Base-by-base conservation (phyloP, 1,140 invertebrate species). In the Carposina sasakii region DNA sequence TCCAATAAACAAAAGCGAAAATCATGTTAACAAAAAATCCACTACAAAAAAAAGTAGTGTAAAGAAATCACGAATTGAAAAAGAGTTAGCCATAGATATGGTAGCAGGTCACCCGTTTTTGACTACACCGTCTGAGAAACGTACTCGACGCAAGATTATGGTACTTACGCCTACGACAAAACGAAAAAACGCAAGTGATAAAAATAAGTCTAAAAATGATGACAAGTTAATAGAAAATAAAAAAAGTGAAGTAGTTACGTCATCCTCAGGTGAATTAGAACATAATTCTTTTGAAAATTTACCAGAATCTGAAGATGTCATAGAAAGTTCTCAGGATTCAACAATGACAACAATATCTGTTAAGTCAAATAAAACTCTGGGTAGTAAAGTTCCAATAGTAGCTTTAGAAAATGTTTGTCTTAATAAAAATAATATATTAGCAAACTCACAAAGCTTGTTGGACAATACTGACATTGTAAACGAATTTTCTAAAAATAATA, bases 261-360 rank as follows among this genome's bases (percentile, higher is more conserved):
- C n/a, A n/a, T n/a, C n/a, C n/a, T n/a, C n/a, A n/a, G n/a, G n/a
- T n/a, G n/a, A n/a, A n/a, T 21, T 67, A 36, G 48, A 41, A 36
- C 54, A 57, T 43, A 36, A 63, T 10, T 36, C 20, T 21, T 48
- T 48, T 28, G 54, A 67, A 30, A 63, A 71, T 34, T 31, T 54
- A 19, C 41, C 54, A 26, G 57, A 45, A 44, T 84, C 83, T 21
- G 81, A 86, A 49, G 85, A 86, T 70, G 36, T 85, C 8, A 86
- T 86, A 46, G 83, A 84, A 59, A 85, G 85, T 64, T 85, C 83
- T 33, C 85, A 86, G 65, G 85, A 85, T 48, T 82, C 83, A n/a
- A 67, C 68, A 34, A 43, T 73, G 15, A 81, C 76, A 31, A 66
- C 71, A 6, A 66, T 76, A 41, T 76, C 74, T 19, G 62, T 74